Conservation (phyloP, 2,888 invertebrate species). For the Hololepta plana region DNA sequence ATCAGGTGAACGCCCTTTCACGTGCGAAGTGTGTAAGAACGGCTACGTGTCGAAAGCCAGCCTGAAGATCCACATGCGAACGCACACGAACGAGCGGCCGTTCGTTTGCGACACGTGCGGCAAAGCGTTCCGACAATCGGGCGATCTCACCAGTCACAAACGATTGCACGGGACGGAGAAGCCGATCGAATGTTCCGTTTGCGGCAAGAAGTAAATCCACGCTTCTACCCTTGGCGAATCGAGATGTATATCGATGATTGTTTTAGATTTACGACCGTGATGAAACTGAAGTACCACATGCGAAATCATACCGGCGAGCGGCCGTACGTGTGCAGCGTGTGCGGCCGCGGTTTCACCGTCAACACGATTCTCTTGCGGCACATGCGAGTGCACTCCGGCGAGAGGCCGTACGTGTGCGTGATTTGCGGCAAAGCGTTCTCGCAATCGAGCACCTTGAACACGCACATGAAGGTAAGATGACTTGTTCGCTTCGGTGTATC, state of each 20-base stretch:
- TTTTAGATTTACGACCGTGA: conserved; percentile 27
- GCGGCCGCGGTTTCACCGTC: conserved; percentile 28
- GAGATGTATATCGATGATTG: conserved; percentile 2
- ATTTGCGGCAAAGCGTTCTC: conserved; percentile 29
- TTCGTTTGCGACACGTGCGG: conserved; percentile 29
- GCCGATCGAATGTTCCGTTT: conserved; percentile 27
- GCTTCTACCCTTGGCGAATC: neutral
- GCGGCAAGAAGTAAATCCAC: conserved; percentile 23
- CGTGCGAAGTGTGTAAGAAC: conserved; percentile 27
- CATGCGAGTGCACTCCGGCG: conserved; percentile 29
- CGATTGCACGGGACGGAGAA: conserved; percentile 28
- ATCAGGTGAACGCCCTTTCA: conserved; percentile 28
- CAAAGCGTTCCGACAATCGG: conserved; percentile 28
- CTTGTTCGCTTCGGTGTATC: neutral
- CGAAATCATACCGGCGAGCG: conserved; percentile 28
- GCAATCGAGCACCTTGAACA: conserved; percentile 27
- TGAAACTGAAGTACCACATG: conserved; percentile 30
- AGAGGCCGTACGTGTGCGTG: conserved; percentile 28
- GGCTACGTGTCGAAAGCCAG: conserved; percentile 29
- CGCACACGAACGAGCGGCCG: conserved; percentile 28
- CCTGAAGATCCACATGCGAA: conserved; percentile 29
- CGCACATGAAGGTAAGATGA: conserved; percentile 26
- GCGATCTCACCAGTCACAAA: conserved; percentile 28
- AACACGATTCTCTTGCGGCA: conserved; percentile 27
- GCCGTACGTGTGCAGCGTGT: conserved; percentile 27